Evolutionary conservation across 2,888 invertebrate genomes (phyloP).

Genomic region (Ochlodes sylvanus): DNA sequence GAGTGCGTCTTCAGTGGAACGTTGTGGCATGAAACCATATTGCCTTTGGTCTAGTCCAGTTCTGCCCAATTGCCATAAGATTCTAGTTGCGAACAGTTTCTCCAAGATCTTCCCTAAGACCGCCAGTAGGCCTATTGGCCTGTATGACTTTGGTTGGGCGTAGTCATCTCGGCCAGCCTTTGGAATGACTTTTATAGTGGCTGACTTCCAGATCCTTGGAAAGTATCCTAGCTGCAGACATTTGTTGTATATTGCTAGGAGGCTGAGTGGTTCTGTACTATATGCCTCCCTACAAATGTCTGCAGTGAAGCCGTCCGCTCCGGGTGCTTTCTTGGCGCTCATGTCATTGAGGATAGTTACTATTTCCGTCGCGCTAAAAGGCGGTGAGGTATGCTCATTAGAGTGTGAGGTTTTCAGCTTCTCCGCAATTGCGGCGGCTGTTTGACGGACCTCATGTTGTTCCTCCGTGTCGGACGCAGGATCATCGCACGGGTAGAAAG

Average conservation of each 20-base stretch:
- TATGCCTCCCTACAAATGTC: conserved; percentile 35
- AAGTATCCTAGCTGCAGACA: conserved; percentile 37
- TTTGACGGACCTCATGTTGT: conserved; percentile 6
- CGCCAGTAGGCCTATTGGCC: conserved; percentile 40
- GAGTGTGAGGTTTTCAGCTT: not conserved
- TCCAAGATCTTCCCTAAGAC: conserved; percentile 41
- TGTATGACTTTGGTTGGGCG: conserved; percentile 32
- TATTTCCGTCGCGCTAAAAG: conserved; percentile 13
- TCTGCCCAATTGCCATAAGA: conserved; percentile 28
- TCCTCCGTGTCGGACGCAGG: conserved; percentile 8
- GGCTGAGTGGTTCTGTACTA: not conserved
- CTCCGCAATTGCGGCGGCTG: not conserved
- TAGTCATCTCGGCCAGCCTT: conserved; percentile 36
- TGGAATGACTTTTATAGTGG: conserved; percentile 26
- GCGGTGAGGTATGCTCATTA: not conserved
- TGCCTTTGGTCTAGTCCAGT: conserved; percentile 29
- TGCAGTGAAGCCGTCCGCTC: conserved; percentile 36
- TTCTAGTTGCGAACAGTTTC: conserved; percentile 35
- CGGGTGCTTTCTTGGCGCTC: conserved; percentile 39
- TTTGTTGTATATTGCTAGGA: conserved; percentile 36
- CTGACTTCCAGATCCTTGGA: conserved; percentile 39
- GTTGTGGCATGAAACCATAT: conserved; percentile 42
- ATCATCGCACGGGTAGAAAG: conserved; percentile 37
- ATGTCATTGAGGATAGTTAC: conserved; percentile 14
- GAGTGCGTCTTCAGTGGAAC: conserved; percentile 40